Evolutionary conservation across 1,140 invertebrate species (phyloP).

Genomic region (Pseudomyrmex cubaensis): DNA sequence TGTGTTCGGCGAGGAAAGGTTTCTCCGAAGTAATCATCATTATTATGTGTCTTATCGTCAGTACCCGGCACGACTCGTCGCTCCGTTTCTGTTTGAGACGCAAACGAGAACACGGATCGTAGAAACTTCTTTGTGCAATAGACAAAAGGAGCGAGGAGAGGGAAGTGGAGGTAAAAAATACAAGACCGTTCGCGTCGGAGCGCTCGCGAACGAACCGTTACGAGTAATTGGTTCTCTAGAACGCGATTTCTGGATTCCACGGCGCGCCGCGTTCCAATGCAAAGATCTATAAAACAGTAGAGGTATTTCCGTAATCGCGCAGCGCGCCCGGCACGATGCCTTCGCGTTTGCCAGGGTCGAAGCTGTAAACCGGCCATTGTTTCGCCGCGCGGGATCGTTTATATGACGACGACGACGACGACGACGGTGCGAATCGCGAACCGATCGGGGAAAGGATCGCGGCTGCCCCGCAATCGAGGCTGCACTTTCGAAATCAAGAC

Average conservation of each 20-base stretch:
- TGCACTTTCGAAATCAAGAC: constrained; percentile 26
- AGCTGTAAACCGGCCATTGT: constrained; percentile 66
- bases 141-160: constrained; percentile 5
- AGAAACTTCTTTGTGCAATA: constrained; percentile 7
- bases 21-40: constrained; percentile 75
- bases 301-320: constrained; percentile 67
- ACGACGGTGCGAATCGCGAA: constrained; percentile 54
- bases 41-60: constrained; percentile 66
- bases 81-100: not conserved
- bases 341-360: constrained; percentile 45
- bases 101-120: constrained; percentile 19
- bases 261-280: constrained; percentile 60
- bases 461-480: not conserved
- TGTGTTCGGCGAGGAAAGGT: constrained; percentile 8
- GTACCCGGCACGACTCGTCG: constrained; percentile 1
- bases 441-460: not conserved
- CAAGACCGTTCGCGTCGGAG: constrained; percentile 23
- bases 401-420: not conserved
- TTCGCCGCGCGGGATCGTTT: constrained; percentile 46
- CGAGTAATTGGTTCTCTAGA: constrained; percentile 72
- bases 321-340: constrained; percentile 46
- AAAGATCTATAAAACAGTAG: constrained; percentile 64
- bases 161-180: not conserved
- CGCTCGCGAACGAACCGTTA: constrained; percentile 60
- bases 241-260: constrained; percentile 68